Evolutionary conservation across 2,888 invertebrate genomes (phyloP), one percentile per base, ranked within the genome.

Genomic region (Aplocera efformata): DNA sequence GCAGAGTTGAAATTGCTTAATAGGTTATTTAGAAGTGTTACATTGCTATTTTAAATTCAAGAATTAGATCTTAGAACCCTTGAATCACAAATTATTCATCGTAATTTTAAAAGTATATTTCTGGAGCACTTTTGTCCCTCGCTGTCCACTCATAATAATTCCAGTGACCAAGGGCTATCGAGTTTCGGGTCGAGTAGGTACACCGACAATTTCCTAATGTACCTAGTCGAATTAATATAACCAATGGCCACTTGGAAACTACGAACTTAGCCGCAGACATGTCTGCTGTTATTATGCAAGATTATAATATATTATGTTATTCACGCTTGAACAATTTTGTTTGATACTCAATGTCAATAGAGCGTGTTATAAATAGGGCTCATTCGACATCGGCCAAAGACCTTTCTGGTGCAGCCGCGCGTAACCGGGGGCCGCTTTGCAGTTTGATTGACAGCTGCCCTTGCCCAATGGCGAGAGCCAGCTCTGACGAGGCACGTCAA

Each of bases 401-500:
- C 58, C 60, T 63, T 57, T 56, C 60, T 45, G 62, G 58, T 58
- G 62, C 70, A 71, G 45, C 67, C 61, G 64, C 54, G 76, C 74
- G 68, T 67, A 77, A 84, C 81, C 70, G 76, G 84, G 86, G 89
- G 88, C 66, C 61, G 67, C 62, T 61, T 56, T 56, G 56, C 53
- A 37, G 58, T 90, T 91, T 94, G 93, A 94, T 93, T 93, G 94
- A 94, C 94, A 94, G 92, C 90, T 79, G 91, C 90, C 89, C 91
- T 91, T 91, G 91, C 89, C 93, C 93, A 93, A 93, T 93, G 90
- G 91, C 91, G 90, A 90, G 90, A 86, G 90, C 86, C 91, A 91
- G 91, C 90, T 90, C 91, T 92, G 93, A 93, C 93, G 92, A 92
- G 91, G 89, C 90, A 90, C 91, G 93, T 93, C 93, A 93, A 93